Percentiles rank a stretch among this genome's conserved stretches.
phyloP scores from a whole-genome alignment of 2,888 invertebrate genomes.

The Chromoteleia sp. region DNA sequence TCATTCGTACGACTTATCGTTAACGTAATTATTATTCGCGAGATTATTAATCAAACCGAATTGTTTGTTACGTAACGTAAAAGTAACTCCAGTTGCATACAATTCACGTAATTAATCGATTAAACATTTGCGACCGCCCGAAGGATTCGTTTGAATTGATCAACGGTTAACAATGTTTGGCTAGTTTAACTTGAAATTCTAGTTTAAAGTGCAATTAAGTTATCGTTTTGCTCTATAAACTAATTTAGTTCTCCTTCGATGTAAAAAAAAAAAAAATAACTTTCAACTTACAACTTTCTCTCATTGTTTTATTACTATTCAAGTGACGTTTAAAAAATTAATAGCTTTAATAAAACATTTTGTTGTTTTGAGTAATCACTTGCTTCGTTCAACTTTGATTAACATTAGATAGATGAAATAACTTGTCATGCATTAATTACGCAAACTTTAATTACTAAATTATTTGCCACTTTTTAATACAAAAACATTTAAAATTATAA shows the following conservation, averaged over 20 bases:
- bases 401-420: constrained; percentile 8
- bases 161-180: constrained; percentile 35
- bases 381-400: constrained; percentile 4
- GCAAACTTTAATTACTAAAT: background rate
- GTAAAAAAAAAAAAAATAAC: constrained; percentile 42
- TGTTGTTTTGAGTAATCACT: constrained; percentile 14
- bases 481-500: too few species aligned
- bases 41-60: too few species aligned
- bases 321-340: constrained; percentile 40
- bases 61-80: too few species aligned
- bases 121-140: constrained; percentile 7
- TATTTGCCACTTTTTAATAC: too few species aligned
- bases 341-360: constrained; percentile 34
- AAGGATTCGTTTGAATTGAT: constrained; percentile 32
- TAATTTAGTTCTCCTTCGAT: constrained; percentile 39
- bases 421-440: background rate
- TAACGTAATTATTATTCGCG: too few species aligned
- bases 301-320: constrained; percentile 57
- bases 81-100: too few species aligned
- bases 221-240: constrained; percentile 55
- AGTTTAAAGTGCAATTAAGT: constrained; percentile 59
- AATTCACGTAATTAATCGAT: too few species aligned
- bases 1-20: too few species aligned
- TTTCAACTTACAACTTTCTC: constrained; percentile 60
- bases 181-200: constrained; percentile 48